Evolutionary conservation across 2,888 invertebrate species (phyloP).

Genomic region (Morpho deidamia): DNA sequence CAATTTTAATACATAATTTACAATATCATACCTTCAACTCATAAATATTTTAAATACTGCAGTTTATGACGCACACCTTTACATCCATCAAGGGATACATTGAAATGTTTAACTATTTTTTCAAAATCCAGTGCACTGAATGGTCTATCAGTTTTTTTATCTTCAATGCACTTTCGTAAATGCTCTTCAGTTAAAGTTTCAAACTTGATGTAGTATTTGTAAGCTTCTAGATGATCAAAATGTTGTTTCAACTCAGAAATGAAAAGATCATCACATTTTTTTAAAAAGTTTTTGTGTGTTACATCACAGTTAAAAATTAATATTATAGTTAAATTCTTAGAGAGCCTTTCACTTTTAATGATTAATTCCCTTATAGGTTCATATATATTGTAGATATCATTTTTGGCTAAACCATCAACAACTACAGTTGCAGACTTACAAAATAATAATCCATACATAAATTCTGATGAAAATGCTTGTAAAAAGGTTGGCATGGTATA

Average conservation of each 20-base stretch:
- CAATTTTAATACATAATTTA: constrained; percentile 5
- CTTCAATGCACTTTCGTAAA: constrained; percentile 53
- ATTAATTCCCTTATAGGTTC: constrained; percentile 40
- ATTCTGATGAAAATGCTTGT: constrained; percentile 45
- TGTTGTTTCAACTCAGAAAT: constrained; percentile 33
- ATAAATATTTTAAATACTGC: constrained; percentile 43
- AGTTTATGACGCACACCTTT: constrained; percentile 68
- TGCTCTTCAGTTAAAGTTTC: constrained; percentile 42
- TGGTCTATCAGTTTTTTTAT: constrained; percentile 38
- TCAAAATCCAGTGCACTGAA: constrained; percentile 34
- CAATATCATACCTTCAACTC: constrained; percentile 17
- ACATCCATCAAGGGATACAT: constrained; percentile 62
- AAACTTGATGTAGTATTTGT: constrained; percentile 50
- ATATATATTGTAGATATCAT: constrained; percentile 37
- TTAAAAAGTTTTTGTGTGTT: constrained; percentile 33
- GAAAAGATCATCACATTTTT: constrained; percentile 48
- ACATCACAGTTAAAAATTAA: constrained; percentile 58
- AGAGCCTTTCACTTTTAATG: constrained; percentile 45
- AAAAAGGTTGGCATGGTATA: constrained; percentile 60
- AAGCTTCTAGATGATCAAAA: constrained; percentile 39
- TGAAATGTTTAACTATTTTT: constrained; percentile 51
- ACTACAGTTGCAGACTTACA: constrained; percentile 53
- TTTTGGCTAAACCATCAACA: constrained; percentile 51
- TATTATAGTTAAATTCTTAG: constrained; percentile 50
- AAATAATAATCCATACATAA: constrained; percentile 51